A percentile compares a stretch with the other conserved stretches of the same genome.
Conservation (phyloP, 2,113 vertebrate genomes). For the Otis tarda region DNA sequence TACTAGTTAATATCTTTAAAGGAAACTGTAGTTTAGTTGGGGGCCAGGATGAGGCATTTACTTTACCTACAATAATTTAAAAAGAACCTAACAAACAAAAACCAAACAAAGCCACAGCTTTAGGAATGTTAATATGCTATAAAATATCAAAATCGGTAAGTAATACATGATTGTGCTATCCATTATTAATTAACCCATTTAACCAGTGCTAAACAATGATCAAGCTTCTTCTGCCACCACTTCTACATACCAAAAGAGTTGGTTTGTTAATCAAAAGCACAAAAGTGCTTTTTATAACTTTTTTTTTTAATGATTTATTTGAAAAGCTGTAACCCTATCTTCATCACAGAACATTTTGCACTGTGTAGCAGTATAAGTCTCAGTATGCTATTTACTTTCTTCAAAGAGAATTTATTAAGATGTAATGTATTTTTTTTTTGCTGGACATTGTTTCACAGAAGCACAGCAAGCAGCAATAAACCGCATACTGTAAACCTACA, state of each 20-base stretch:
- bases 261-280: not conserved
- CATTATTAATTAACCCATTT: conserved; percentile 56
- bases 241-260: not conserved
- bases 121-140: not conserved
- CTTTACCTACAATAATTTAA: not conserved
- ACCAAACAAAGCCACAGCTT: not conserved
- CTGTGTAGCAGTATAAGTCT: not conserved
- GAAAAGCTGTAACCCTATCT: not conserved
- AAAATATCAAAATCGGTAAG: not conserved
- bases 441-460: conserved; percentile 4
- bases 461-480: not conserved
- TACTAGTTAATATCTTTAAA: not conserved
- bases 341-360: not conserved
- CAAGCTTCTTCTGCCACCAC: not conserved
- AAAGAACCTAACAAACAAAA: not conserved
- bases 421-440: not conserved
- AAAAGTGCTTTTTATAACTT: not conserved
- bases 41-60: not conserved
- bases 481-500: not conserved
- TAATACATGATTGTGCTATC: not conserved
- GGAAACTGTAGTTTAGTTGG: not conserved
- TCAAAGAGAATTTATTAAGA: conserved; percentile 20
- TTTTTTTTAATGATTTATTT: not conserved
- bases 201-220: not conserved
- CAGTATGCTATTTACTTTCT: not conserved